A percentile compares a stretch with the other conserved stretches of the same genome.
Evolutionary conservation across 2,797 vertebrate species (phyloP).

Genomic region (Enteromius viviparus): DNA sequence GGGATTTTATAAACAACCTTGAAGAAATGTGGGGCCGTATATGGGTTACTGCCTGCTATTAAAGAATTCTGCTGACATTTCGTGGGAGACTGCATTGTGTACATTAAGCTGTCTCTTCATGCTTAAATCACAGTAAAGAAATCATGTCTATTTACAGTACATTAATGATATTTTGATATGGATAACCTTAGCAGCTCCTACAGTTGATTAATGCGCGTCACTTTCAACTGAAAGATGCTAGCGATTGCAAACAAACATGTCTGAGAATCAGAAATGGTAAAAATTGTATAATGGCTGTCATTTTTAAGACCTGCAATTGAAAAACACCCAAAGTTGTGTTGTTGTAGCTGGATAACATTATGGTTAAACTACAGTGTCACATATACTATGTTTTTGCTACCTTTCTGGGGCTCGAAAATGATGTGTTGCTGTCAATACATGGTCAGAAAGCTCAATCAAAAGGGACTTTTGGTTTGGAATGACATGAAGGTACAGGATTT

Average conservation of each 20-base stretch:
- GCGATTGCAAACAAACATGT: conserved; percentile 56
- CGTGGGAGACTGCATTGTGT: conserved; percentile 43
- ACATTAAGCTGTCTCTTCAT: conserved; percentile 52
- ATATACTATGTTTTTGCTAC: neutral
- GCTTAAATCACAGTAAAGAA: conserved; percentile 54
- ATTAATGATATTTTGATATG: conserved; percentile 60
- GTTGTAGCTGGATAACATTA: neutral
- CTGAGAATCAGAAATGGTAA: neutral
- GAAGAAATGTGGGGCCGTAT: conserved; percentile 60
- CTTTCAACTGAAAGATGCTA: conserved; percentile 37
- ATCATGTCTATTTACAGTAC: conserved; percentile 59
- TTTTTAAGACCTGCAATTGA: neutral
- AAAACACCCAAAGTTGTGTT: neutral
- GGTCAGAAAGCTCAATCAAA: neutral
- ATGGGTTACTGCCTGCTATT: conserved; percentile 55
- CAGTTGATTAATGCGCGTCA: conserved; percentile 42
- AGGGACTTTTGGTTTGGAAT: neutral
- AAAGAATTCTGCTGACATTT: conserved; percentile 40
- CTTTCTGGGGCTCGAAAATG: neutral
- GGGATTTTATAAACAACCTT: conserved; percentile 76
- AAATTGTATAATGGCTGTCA: neutral
- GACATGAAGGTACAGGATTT: neutral
- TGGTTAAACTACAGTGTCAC: neutral
- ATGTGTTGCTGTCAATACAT: neutral
- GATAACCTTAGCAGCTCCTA: conserved; percentile 46